Conservation (phyloP, 2,797 vertebrate genomes). For the Cichlasoma orientale region DNA sequence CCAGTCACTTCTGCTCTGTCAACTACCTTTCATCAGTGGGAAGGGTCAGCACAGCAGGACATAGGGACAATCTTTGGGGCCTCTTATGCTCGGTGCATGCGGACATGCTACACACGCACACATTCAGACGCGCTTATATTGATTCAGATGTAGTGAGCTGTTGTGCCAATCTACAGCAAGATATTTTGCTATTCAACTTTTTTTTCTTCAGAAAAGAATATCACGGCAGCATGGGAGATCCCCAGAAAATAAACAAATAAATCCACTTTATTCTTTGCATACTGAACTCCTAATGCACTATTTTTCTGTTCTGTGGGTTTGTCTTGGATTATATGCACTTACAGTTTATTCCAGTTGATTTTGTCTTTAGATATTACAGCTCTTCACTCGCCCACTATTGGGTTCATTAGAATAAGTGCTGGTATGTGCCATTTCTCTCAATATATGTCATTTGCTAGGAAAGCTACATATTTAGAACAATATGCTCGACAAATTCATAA, state of each 20-base stretch:
- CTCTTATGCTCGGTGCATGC: not conserved
- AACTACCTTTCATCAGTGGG: constrained; percentile 38
- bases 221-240: not conserved
- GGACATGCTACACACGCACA: not conserved
- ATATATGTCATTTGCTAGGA: not conserved
- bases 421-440: not conserved
- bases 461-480: constrained; percentile 4
- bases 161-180: not conserved
- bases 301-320: not conserved
- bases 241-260: not conserved
- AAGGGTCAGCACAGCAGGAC: constrained; percentile 33
- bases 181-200: not conserved
- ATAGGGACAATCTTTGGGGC: constrained; percentile 14
- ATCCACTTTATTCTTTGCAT: not conserved
- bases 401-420: not conserved
- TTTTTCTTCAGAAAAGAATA: not conserved
- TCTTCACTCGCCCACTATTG: not conserved
- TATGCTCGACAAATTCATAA: not conserved
- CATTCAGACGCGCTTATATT: not conserved
- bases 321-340: not conserved
- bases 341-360: constrained; percentile 1
- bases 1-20: constrained; percentile 29
- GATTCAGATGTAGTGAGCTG: not conserved
- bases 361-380: not conserved
- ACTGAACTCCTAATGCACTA: not conserved